Evolutionary conservation across 2,797 vertebrate species (phyloP), one percentile per base, ranked within the genome.

Genomic region (Hozukius guyotensis): DNA sequence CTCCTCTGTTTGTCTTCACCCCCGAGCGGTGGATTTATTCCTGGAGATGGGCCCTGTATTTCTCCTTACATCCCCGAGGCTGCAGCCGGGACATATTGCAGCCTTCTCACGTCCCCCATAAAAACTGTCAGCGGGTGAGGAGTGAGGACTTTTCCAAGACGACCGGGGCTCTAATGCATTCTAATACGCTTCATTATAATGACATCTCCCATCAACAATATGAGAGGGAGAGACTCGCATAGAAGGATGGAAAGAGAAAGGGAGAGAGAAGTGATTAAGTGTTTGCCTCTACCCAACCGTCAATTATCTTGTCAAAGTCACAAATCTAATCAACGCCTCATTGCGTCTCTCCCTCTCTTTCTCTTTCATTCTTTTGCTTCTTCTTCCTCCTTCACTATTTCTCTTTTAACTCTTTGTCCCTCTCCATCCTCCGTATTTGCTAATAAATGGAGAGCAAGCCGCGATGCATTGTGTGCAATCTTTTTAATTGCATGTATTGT

Each of bases 291-390:
- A 90, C 87, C 91, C 80, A 94, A 92, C 92, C 88, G 81, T 95
- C 95, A 96, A 95, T 96, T 96, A 96, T 94, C 94, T 94, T 94
- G 94, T 96, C 95, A 95, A 94, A 94, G 93, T 95, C 93, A 93
- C 93, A 94, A 92, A 94, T 95, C 93, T 94, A 95, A 96, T 95
- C 93, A 95, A 91, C 77, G 82, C 88, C 83, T 91, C 87, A 91
- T 92, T 91, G 84, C 85, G 2, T 82, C 78, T 36, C 77, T 78
- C 82, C 65, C 38, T 70, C 72, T 66, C 69, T 4, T 1, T 78
- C 57, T 36, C 27, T 69, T 16, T 69, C 27, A 14, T 55, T 81
- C 65, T 55, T 38, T 57, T 6, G 13, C 73, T 76, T 31, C 42
- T 49, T 74, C 57, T 70, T 32, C 82, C 63, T 87, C 52, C 66